Evolutionary conservation across 2,113 vertebrate species (phyloP).

Genomic region (Oreochromis aureus): DNA sequence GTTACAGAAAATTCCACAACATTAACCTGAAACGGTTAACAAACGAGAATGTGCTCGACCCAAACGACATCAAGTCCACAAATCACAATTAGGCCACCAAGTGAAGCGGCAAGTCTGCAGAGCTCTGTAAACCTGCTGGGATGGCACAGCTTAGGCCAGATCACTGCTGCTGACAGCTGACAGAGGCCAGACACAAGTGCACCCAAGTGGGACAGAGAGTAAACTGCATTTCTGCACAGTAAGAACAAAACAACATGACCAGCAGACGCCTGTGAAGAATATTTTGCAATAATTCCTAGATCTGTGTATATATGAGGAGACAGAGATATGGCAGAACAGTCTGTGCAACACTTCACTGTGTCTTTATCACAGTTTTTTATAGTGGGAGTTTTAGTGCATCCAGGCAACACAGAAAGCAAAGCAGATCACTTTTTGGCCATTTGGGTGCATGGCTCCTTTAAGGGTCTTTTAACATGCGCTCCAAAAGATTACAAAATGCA

Average conservation of each 20-base stretch:
- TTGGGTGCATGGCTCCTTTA: background rate
- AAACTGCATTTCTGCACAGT: background rate
- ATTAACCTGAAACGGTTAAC: background rate
- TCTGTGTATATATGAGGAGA: background rate
- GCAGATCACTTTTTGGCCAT: background rate
- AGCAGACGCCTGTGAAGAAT: background rate
- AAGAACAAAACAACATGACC: background rate
- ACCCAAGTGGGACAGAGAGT: background rate
- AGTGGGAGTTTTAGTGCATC: background rate
- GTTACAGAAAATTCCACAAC: background rate
- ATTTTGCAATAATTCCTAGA: background rate
- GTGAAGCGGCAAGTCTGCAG: background rate
- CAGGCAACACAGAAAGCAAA: background rate
- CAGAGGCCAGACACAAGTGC: background rate
- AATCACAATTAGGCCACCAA: constrained; percentile 18
- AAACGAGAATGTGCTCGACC: constrained; percentile 4
- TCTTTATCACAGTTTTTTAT: background rate
- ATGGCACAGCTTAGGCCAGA: constrained; percentile 15
- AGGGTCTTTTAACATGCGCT: background rate
- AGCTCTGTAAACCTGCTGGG: constrained; percentile 16
- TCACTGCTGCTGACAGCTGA: constrained; percentile 15
- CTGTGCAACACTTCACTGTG: background rate
- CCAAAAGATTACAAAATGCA: background rate
- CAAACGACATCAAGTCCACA: constrained; percentile 1
- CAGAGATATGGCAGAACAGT: background rate